Evolutionary conservation across 1,140 invertebrate species (phyloP).

Genomic region (Wasmannia auropunctata): DNA sequence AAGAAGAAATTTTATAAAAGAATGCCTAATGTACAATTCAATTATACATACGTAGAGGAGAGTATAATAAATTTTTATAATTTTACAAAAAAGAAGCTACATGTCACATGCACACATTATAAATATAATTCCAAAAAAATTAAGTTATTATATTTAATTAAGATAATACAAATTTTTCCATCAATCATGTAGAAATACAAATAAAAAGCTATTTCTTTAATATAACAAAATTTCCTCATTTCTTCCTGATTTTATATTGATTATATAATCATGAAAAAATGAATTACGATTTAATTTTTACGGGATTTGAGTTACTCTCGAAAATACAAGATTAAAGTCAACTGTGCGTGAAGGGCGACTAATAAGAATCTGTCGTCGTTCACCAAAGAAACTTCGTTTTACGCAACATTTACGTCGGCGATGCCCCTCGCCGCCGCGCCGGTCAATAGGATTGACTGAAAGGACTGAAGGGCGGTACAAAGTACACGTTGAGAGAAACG

Average conservation of each 20-base stretch:
- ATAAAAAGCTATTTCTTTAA: neutral
- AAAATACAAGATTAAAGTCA: neutral
- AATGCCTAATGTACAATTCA: neutral
- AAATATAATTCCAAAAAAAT: neutral
- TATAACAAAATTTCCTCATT: neutral
- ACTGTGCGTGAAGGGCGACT: neutral
- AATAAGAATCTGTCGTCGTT: neutral
- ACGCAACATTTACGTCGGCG: constrained; percentile 10
- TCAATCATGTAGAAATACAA: neutral
- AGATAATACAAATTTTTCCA: too few species aligned
- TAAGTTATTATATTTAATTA: too few species aligned
- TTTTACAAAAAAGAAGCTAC: neutral
- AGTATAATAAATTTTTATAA: neutral
- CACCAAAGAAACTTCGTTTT: constrained; percentile 24
- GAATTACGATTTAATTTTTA: neutral
- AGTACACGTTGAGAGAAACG: neutral
- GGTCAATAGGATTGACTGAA: neutral
- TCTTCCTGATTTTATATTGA: neutral
- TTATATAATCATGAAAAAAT: neutral
- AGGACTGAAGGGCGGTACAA: neutral
- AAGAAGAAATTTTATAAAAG: neutral
- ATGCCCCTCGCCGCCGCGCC: neutral
- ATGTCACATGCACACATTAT: neutral
- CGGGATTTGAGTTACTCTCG: neutral
- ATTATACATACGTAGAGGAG: too few species aligned